phyloP scores from a whole-genome alignment of 2,888 invertebrate genomes.

The Dynastes hyllus region DNA sequence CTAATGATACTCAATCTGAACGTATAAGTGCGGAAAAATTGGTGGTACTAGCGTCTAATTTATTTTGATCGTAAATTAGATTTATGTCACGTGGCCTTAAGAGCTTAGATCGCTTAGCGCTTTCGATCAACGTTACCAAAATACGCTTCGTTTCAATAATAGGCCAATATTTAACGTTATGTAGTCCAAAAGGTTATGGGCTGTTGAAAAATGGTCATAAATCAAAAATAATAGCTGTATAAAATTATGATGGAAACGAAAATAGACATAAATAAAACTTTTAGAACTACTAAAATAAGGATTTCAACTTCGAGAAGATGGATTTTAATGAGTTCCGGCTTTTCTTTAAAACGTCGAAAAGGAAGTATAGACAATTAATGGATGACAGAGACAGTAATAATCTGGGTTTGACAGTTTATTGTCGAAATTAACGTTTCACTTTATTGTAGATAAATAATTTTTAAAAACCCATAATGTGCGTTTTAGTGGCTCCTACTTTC shows the following conservation, averaged over 20 bases:
- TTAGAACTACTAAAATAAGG: not conserved
- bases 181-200: constrained; percentile 5
- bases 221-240: not conserved
- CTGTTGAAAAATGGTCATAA: not conserved
- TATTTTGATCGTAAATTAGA: constrained; percentile 19
- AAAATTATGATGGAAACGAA: not conserved
- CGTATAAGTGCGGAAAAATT: constrained; percentile 18
- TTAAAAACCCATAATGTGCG: no score
- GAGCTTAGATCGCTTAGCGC: not conserved
- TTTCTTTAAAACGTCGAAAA: no score
- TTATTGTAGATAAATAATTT: no score
- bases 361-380: no score
- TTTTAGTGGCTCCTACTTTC: no score
- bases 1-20: constrained; percentile 15
- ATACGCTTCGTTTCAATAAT: not conserved
- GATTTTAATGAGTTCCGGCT: no score
- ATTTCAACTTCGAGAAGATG: no score
- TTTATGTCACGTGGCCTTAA: constrained; percentile 16
- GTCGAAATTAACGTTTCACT: no score
- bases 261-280: not conserved
- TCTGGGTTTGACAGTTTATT: no score
- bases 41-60: not conserved
- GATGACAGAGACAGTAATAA: no score
- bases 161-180: not conserved
- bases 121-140: constrained; percentile 4